Conservation (phyloP, 2,113 vertebrate species). For the Cyprinodon brontotheroides region DNA sequence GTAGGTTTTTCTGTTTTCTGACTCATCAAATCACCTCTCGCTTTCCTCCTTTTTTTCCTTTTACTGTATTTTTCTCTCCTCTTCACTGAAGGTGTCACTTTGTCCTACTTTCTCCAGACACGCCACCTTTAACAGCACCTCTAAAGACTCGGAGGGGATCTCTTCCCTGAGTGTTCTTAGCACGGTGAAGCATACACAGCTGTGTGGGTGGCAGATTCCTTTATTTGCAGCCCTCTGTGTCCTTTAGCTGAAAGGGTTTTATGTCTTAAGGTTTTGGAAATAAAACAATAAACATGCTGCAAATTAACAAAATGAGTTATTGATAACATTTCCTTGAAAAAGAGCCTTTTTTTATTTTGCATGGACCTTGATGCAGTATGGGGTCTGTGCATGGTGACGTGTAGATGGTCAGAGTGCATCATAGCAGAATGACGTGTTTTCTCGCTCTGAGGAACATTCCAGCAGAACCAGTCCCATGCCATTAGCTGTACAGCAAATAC, state of each 20-base stretch:
- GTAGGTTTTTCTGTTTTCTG: conserved; percentile 40
- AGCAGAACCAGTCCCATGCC: conserved; percentile 66
- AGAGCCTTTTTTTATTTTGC: not conserved
- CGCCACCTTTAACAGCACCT: conserved; percentile 39
- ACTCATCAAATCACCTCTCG: conserved; percentile 55
- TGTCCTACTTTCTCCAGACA: conserved; percentile 45
- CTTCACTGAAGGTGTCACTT: conserved; percentile 40
- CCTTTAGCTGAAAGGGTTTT: conserved; percentile 4
- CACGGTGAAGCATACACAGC: conserved; percentile 5
- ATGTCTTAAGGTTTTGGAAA: not conserved
- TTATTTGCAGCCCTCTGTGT: conserved; percentile 12
- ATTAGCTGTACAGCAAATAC: conserved; percentile 73
- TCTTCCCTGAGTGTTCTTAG: conserved; percentile 6
- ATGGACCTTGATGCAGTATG: conserved; percentile 16
- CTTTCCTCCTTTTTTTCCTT: conserved; percentile 46
- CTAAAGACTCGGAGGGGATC: conserved; percentile 28
- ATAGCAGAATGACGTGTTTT: conserved; percentile 59
- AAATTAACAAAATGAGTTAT: conserved; percentile 1
- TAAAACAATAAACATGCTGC: not conserved
- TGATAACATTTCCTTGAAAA: conserved; percentile 17
- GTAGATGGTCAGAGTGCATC: conserved; percentile 63
- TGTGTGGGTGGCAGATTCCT: conserved; percentile 17
- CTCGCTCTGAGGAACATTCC: conserved; percentile 66
- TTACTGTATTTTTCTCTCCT: conserved; percentile 1
- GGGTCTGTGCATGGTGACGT: conserved; percentile 39